Conservation (phyloP, 1,140 invertebrate species). For the Drosophila suzukii region DNA sequence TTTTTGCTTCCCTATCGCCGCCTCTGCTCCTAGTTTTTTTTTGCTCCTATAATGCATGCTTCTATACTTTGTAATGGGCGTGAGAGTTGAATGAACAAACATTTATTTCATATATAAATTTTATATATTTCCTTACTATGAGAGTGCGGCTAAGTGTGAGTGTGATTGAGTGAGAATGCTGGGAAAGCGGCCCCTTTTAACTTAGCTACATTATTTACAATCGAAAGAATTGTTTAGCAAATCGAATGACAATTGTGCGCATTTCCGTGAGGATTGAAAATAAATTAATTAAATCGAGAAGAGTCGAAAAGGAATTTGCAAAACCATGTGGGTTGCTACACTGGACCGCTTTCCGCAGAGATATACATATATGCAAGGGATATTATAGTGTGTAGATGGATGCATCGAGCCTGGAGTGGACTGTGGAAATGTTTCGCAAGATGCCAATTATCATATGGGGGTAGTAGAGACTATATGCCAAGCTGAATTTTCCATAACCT, state of each 20-base stretch:
- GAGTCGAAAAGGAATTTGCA: slow-evolving; percentile 6
- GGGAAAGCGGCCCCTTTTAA: slow-evolving; percentile 29
- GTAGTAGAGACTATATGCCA: slow-evolving; percentile 20
- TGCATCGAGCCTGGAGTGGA: slow-evolving; percentile 13
- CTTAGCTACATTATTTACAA: slow-evolving; percentile 70
- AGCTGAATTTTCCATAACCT: slow-evolving; percentile 26
- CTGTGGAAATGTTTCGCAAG: slow-evolving; percentile 39
- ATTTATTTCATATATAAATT: slow-evolving; percentile 60
- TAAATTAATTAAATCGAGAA: slow-evolving; percentile 9
- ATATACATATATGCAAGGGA: slow-evolving; percentile 26
- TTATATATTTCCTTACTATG: slow-evolving; percentile 48
- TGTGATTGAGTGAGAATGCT: slow-evolving; percentile 14
- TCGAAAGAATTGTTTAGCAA: slow-evolving; percentile 44
- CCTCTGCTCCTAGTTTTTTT: slow-evolving; percentile 43
- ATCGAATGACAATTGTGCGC: slow-evolving; percentile 70
- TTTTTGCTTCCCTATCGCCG: slow-evolving; percentile 1
- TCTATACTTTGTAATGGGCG: slow-evolving; percentile 69
- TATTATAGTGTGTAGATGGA: slow-evolving; percentile 2
- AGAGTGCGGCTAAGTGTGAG: slow-evolving; percentile 61
- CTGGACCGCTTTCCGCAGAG: slow-evolving; percentile 29
- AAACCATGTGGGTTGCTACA: slow-evolving; percentile 4
- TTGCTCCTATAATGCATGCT: slow-evolving; percentile 57
- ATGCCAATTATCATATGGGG: slow-evolving; percentile 12
- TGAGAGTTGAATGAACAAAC: slow-evolving; percentile 69
- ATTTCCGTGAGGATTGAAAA: slow-evolving; percentile 48